Percentiles rank a stretch among this genome's conserved stretches.
phyloP scores from a whole-genome alignment of 1,140 invertebrate species.

The Temnothorax longispinosus region DNA sequence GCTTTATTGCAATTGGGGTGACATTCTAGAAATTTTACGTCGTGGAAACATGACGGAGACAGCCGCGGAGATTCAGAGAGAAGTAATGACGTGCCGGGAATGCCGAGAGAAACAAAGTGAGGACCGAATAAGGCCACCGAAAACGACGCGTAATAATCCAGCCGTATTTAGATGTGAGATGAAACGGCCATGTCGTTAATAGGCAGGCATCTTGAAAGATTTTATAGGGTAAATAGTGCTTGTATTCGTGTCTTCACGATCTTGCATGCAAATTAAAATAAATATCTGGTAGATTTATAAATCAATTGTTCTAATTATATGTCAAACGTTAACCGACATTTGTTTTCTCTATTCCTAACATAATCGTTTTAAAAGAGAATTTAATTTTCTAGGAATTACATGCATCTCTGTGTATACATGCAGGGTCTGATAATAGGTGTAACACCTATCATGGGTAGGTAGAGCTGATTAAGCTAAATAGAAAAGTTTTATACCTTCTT shows the following conservation, averaged over 20 bases:
- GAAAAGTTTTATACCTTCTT: too few relatives aligned
- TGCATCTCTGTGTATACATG: neutral
- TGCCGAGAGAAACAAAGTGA: constrained; percentile 8
- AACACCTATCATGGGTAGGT: too few relatives aligned
- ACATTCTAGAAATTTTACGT: constrained; percentile 58
- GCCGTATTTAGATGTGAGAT: constrained; percentile 1
- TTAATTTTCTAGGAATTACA: neutral
- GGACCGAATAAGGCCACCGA: constrained; percentile 13
- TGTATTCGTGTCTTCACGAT: neutral
- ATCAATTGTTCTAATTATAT: neutral
- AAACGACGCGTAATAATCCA: constrained; percentile 24
- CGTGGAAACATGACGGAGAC: constrained; percentile 42
- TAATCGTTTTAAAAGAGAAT: neutral
- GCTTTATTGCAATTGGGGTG: constrained; percentile 64
- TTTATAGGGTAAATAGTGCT: neutral
- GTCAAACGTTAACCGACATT: neutral
- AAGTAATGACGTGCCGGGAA: constrained; percentile 48
- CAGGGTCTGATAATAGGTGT: too few relatives aligned
- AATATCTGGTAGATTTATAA: neutral
- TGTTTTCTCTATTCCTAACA: neutral
- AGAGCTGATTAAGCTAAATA: too few relatives aligned
- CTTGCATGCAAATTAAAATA: neutral
- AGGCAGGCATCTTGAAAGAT: neutral
- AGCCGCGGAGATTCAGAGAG: constrained; percentile 37
- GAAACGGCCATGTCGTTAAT: neutral